Base-by-base conservation (phyloP, 2,888 invertebrate species). In the Ditula angustiorana region DNA sequence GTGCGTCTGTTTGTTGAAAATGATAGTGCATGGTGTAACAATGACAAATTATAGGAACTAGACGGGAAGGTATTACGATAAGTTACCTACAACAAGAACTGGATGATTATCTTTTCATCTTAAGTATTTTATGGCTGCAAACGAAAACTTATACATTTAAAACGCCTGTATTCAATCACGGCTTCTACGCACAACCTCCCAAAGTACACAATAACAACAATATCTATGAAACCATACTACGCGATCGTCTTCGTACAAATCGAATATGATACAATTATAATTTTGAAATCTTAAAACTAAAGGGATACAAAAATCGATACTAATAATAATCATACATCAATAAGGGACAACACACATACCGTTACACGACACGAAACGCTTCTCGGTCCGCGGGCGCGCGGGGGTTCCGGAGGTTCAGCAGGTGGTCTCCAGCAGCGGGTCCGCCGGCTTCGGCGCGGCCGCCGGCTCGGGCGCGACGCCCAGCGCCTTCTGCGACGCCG, bases 241-340 rank as follows among this genome's bases (percentile, higher is more conserved):
- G 60, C 67, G 50, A 59, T 67, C 74, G 69, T 70, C 67, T 71
- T 77, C 73, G 73, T 76, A 75, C 78, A 74, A 76, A 80, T 81
- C 76, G 76, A 82, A 83, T 87, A 90, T 83, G 78, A 82, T 88
- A 90, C 86, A 88, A 85, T 86, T 79, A 88, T 83, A 88, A 90
- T 90, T 91, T 90, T 81, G 88, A 88, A 90, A 87, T 74, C 90
- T 91, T 90, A 91, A 67, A 79, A 69, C 85, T 87, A 88, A 79
- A 80, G 83, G 87, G 88, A 90, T 91, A 91, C 85, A 90, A 91
- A 82, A 91, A 88, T 87, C 88, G 88, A 84, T 85, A 84, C 88
- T 91, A 90, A 85, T 88, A 90, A 91, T 91, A 91, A 90, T 91
- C 90, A 75, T 83, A 84, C 82, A 80, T 77, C 77, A 76, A 82